Base-by-base conservation (phyloP, 2,113 vertebrate species). In the Eleginops maclovinus region DNA sequence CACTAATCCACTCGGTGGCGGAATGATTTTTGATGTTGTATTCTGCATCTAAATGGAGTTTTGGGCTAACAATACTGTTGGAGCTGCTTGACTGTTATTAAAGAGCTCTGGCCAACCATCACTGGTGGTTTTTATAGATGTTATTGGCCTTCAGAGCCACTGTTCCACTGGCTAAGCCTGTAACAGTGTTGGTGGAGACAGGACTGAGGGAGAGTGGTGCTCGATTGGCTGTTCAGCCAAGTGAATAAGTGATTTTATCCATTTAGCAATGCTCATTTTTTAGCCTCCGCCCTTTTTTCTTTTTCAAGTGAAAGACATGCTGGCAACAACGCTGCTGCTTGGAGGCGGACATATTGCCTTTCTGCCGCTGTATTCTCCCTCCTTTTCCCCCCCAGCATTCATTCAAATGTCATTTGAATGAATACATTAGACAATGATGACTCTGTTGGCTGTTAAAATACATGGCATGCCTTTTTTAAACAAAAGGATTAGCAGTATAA, bases 1-100 rank as follows among this genome's bases (percentile, higher is more conserved):
- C 51, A 21, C 44, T 85, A 82, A 89, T 81, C 83, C 67, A 62
- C 70, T 58, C 22, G 36, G 31, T 59, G 21, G 51, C 47, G 11
- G 49, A 58, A 68, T 60, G 60, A 8, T 46, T 21, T 65, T 78
- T 79, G 72, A 72, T 68, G 71, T 63, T 77, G 14, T 63, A 41
- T 24, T 66, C 44, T 21, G 26, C 4, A 9, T 77, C 51, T 54
- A 43, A 62, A 78, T 60, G n/a, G n/a, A 64, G 26, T 75, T 64
- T 77, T 70, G 63, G 59, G 31, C 16, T 56, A 46, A 28, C 65
- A 54, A 41, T 44, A 11, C 47, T 16, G n/a, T 43, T 21, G 0
- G 19, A 40, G 22, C 13, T 7, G 10, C 21, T 44, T 28, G 44
- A 17, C 64, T 41, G 7, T 49, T 21, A 36, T 50, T 80, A 43